Evolutionary conservation across 2,888 invertebrate species (phyloP).

Genomic region (Drosophila tanythrix): DNA sequence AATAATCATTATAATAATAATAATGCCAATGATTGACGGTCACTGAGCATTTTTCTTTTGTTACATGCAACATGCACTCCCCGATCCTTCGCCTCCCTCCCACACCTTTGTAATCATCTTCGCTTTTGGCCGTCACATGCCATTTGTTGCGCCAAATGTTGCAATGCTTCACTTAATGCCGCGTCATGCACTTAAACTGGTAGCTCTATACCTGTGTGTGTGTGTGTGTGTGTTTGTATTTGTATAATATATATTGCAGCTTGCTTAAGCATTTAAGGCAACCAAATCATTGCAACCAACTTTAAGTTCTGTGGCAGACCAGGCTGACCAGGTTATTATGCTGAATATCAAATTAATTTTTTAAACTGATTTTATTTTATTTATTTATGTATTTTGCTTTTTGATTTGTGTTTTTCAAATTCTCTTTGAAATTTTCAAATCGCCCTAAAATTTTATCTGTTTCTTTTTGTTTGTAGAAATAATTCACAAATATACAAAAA

Average conservation of each 20-base stretch:
- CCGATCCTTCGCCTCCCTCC: not conserved
- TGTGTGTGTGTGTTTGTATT: constrained; percentile 13
- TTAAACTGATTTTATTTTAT: not conserved
- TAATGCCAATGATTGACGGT: constrained; percentile 51
- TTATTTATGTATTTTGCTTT: not conserved
- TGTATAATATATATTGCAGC: constrained; percentile 23
- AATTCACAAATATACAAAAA: not conserved
- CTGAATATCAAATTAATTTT: not conserved
- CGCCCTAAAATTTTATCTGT: not conserved
- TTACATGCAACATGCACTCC: constrained; percentile 22
- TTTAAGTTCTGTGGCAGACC: not conserved
- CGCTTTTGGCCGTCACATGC: constrained; percentile 51
- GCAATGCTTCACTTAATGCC: constrained; percentile 56
- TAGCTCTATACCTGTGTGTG: constrained; percentile 22
- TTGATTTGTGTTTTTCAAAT: not conserved
- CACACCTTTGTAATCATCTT: constrained; percentile 6
- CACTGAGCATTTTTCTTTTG: constrained; percentile 30
- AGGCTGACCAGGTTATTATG: not conserved
- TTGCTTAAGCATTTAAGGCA: constrained; percentile 17
- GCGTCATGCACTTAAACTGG: constrained; percentile 63
- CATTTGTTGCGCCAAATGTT: constrained; percentile 65
- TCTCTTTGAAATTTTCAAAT: not conserved
- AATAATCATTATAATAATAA: constrained; percentile 33
- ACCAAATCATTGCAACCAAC: not conserved
- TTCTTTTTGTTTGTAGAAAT: not conserved